Base-by-base conservation (phyloP, 2,797 vertebrate species). In the Octomys mimax region DNA sequence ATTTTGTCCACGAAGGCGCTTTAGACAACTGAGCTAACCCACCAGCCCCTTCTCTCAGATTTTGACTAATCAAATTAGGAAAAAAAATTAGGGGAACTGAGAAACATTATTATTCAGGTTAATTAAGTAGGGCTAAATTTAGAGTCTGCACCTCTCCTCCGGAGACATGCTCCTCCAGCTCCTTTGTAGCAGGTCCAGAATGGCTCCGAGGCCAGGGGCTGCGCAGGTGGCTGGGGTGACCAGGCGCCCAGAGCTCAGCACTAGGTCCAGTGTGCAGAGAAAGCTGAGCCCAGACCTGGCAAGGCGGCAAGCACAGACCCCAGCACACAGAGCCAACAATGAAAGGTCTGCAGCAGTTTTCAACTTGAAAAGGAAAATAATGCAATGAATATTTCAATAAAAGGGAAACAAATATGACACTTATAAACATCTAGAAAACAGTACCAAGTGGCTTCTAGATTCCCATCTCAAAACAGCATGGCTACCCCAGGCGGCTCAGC, bases 21-120 rank as follows among this genome's bases (percentile, higher is more conserved):
- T 49, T 49, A 49, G 49, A 49, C 49, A 49, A 49, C 11, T 49
- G 49, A 49, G 49, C 9, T 49, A 49, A 49, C 49, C 49, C 49
- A 49, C 49, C 49, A 49, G 49, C 49, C 49, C 49, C 39, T 64
- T 80, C 80, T 89, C 70, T 95, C 57, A 70, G 46, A n/a, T 61
- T 92, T 82, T 94, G 84, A 89, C 92, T 93, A 95, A 89, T 95
- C 84, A 96, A 89, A 92, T 97, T 28, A 95, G 83, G 46, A 59
- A 64, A 79, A 82, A 57, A 92, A 70, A 91, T 33, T 64, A 93
- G 96, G 89, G 97, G 95, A 96, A 95, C 94, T 83, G 96, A 97
- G 49, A 96, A 89, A 71, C 79, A 87, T 54, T 75, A 88, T 87
- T 91, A 59, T 77, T 71, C 73, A 88, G 68, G 59, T 75, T 95